Percentiles rank a stretch among this genome's conserved stretches.
Evolutionary conservation across 2,113 vertebrate species (phyloP).

Genomic region (Herpailurus yagouaroundi): DNA sequence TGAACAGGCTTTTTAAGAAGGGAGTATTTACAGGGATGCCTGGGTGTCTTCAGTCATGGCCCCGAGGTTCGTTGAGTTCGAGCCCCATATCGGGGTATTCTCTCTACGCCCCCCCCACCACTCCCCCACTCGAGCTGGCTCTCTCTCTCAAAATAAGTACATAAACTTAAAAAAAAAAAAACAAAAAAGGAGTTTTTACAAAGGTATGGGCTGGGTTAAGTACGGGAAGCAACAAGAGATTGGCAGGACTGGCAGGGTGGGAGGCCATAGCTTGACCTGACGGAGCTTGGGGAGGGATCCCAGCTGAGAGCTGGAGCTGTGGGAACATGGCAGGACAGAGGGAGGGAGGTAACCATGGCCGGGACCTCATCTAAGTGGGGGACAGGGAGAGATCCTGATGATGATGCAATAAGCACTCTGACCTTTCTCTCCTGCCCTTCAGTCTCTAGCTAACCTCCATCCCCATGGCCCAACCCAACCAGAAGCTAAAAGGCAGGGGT

Average conservation of each 20-base stretch:
- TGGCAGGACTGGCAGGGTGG: background rate
- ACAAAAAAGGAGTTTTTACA: background rate
- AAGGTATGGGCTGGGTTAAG: background rate
- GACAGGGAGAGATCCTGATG: background rate
- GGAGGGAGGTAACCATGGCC: background rate
- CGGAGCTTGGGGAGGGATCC: background rate
- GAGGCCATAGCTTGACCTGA: background rate
- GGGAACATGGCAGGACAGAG: background rate
- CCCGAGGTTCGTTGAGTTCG: too few species aligned
- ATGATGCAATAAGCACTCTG: background rate
- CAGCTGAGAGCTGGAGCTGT: background rate
- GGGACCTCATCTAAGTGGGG: background rate
- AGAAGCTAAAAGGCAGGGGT: background rate
- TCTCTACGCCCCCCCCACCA: too few species aligned
- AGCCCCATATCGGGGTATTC: too few species aligned
- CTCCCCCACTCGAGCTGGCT: too few species aligned
- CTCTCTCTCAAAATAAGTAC: too few species aligned
- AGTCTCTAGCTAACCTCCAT: background rate
- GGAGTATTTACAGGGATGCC: too few species aligned
- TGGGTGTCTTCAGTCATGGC: too few species aligned
- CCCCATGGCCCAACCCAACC: background rate
- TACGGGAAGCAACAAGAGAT: background rate
- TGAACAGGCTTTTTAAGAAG: constrained; percentile 9
- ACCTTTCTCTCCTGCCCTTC: background rate
- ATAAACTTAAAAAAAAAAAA: too few species aligned